Evolutionary conservation across 2,113 vertebrate species (phyloP), one percentile per base, ranked within the genome.

Genomic region (Pithys albifrons): DNA sequence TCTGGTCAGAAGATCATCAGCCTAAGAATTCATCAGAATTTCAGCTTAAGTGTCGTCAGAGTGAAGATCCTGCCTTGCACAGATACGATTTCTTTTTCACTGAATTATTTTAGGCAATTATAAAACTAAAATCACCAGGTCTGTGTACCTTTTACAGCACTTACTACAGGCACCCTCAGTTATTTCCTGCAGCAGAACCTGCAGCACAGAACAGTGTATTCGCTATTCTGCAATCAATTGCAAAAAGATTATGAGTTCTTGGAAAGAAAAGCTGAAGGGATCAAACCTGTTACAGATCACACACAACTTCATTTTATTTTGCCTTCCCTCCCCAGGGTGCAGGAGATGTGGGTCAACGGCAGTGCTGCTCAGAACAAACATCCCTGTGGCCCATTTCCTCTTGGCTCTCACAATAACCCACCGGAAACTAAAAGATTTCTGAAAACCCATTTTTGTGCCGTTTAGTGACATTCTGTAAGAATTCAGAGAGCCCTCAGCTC

Each of bases 31-130:
- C 46, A 83, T 14, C 22, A 81, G 18, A 67, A 59, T 5, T 24
- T 39, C 55, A 62, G 12, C 18, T 80, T 31, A 2, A 58, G 3
- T 4, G 5, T 45, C 31, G 52, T 49, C 58, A 73, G 27, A 81
- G 78, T 6, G n/a, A 0, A 0, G 14, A 70, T 35, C 41, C 14
- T 29, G 4, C 7, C 35, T 85, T 71, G 31, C 12, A 69, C 0
- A 59, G 39, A 4, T 25, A 57, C 1, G 16, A 41, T 19, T 67
- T 51, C 8, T 57, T 83, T 39, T 80, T 59, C 24, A 71, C 39
- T 49, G 9, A 28, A 72, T 61, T 48, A 72, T 79, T 91, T 51
- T 16, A 54, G 37, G 24, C 1, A 1, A 39, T 46, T 64, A 20
- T 4, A 48, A 59, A 81, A 22, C 7, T 73, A 61, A 45, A 61